Evolutionary conservation across 2,888 invertebrate species (phyloP).

Genomic region (Drosophila anomalata): DNA sequence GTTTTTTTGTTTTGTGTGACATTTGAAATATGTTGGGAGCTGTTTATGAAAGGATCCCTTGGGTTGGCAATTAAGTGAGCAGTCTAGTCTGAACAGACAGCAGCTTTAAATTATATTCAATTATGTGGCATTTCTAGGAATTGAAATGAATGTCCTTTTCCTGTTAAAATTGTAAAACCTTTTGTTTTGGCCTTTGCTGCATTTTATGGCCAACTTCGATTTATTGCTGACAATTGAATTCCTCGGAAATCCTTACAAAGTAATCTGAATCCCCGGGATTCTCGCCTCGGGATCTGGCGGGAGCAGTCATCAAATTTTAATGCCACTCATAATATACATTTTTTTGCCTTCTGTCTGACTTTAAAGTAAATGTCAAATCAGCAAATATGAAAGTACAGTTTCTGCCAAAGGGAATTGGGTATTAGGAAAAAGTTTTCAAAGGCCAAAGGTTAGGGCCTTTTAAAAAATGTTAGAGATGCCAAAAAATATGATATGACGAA

Average conservation of each 20-base stretch:
- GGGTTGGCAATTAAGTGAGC: slow-evolving; percentile 60
- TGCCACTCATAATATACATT: slow-evolving; percentile 72
- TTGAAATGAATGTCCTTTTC: slow-evolving; percentile 1
- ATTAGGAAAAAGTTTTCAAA: slow-evolving; percentile 45
- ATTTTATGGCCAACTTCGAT: slow-evolving; percentile 52
- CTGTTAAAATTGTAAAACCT: slow-evolving; percentile 44
- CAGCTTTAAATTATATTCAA: slow-evolving; percentile 11
- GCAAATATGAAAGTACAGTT: slow-evolving; percentile 55
- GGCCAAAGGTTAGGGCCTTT: slow-evolving; percentile 14
- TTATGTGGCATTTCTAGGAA: neutral
- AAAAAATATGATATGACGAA: neutral
- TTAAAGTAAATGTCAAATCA: slow-evolving; percentile 57
- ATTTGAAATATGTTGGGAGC: slow-evolving; percentile 73
- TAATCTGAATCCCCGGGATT: slow-evolving; percentile 30
- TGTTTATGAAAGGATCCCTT: slow-evolving; percentile 63
- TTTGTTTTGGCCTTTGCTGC: slow-evolving; percentile 9
- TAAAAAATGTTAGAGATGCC: slow-evolving; percentile 19
- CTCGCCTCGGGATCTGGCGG: slow-evolving; percentile 28
- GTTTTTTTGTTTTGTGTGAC: slow-evolving; percentile 45
- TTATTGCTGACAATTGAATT: slow-evolving; percentile 72
- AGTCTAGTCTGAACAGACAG: slow-evolving; percentile 8
- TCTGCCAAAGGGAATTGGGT: slow-evolving; percentile 45
- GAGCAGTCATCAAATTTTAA: slow-evolving; percentile 73
- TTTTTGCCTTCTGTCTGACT: slow-evolving; percentile 53
- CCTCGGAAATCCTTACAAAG: slow-evolving; percentile 15